phyloP scores from a whole-genome alignment of 2,888 invertebrate genomes.

The Minunthozetes semirufus region DNA sequence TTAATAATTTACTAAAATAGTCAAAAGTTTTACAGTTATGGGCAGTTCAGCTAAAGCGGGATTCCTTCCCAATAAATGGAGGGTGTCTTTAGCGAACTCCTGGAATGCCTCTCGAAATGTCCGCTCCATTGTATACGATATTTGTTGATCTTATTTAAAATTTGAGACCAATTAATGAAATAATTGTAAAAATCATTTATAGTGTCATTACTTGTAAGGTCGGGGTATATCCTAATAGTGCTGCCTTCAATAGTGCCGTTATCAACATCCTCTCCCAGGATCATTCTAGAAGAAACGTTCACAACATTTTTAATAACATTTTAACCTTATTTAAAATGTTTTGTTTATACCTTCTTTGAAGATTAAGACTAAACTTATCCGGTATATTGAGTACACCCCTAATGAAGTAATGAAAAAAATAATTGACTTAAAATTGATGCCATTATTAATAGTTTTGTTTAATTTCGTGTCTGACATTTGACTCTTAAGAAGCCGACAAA shows the following conservation, averaged over 20 bases:
- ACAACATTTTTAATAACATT: neutral
- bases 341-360: constrained; percentile 32
- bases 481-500: no score
- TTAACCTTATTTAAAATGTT: neutral
- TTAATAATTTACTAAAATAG: neutral
- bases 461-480: neutral
- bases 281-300: constrained; percentile 24
- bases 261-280: constrained; percentile 51
- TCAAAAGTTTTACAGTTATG: constrained; percentile 46
- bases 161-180: constrained; percentile 10
- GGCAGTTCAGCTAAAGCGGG: constrained; percentile 63
- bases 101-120: constrained; percentile 78
- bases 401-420: neutral
- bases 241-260: constrained; percentile 79
- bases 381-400: constrained; percentile 29
- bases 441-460: neutral
- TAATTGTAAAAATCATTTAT: neutral
- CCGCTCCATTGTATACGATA: constrained; percentile 77
- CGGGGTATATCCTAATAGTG: constrained; percentile 80
- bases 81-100: constrained; percentile 67
- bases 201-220: constrained; percentile 60
- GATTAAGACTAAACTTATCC: constrained; percentile 36
- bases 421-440: neutral
- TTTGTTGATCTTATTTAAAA: constrained; percentile 85
- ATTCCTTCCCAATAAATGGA: constrained; percentile 69